phyloP scores from a whole-genome alignment of 2,888 invertebrate genomes.

The Dendrolimus pini region DNA sequence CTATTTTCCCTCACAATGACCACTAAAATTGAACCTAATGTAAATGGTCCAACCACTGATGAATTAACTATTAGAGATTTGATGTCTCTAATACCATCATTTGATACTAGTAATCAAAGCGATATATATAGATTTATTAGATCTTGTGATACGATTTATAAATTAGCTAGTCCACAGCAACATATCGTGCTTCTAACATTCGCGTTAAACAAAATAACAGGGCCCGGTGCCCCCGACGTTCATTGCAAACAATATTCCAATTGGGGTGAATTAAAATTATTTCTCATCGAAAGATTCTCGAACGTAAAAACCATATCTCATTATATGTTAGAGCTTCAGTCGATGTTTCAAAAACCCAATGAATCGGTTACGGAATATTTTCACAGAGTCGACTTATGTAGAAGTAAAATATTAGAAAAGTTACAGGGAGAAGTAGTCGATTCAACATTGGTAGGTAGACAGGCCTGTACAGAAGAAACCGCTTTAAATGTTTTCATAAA shows the following conservation, averaged over 20 bases:
- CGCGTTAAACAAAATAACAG: constrained; percentile 12
- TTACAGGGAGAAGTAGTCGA: constrained; percentile 15
- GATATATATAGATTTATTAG: constrained; percentile 12
- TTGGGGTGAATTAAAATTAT: constrained; percentile 9
- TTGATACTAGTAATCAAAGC: constrained; percentile 8
- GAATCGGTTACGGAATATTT: constrained; percentile 22
- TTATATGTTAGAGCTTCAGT: constrained; percentile 18
- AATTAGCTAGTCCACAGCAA: constrained; percentile 3
- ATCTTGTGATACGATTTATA: constrained; percentile 13
- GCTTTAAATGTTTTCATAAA: constrained; percentile 23
- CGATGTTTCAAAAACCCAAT: constrained; percentile 21
- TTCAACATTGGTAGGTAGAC: constrained; percentile 11
- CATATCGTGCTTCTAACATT: constrained; percentile 4
- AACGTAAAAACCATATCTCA: constrained; percentile 20
- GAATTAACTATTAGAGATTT: no score
- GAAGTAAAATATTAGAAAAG: constrained; percentile 24
- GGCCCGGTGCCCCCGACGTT: constrained; percentile 12
- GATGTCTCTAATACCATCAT: constrained; percentile 3
- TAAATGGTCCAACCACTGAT: no score
- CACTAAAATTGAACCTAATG: no score
- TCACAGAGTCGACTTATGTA: constrained; percentile 17
- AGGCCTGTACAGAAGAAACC: constrained; percentile 17
- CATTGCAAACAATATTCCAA: constrained; percentile 5
- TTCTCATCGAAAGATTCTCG: constrained; percentile 20
- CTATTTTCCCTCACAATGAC: no score